Base-by-base conservation (phyloP, 2,113 vertebrate genomes). In the Scortum barcoo region DNA sequence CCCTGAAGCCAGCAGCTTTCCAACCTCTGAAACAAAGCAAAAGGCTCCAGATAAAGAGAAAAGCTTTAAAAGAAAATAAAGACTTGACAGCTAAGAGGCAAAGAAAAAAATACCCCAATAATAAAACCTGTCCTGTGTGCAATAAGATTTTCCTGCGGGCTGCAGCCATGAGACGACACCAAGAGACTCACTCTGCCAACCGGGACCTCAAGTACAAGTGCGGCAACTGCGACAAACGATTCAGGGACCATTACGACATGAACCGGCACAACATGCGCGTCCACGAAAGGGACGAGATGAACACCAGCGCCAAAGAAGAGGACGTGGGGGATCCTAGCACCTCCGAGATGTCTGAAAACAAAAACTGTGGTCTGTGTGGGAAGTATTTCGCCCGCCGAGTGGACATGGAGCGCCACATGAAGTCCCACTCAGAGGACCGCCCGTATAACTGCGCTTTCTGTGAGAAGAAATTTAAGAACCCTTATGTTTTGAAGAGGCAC, bases 221-320 rank as follows among this genome's bases (percentile, higher is more conserved):
- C 50, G 33, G 22, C 65, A 82, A 76, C 80, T 93, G 94, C 10
- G 90, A 92, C 78, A 95, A 94, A 61, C 73, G 90, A 1, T 94
- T 94, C 88, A 85, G 94, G 78, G 94, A 94, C 83, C 93, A 90
- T 22, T 94, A 94, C 0, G 93, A 94, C 89, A 92, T 94, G 94
- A 94, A 92, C 54, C 76, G 94, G 2, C 94, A 94, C 81, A 85
- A 71, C 83, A 91, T 92, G 91, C 93, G 94, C 1, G 92, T 94
- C 9, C 93, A 94, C 0, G 93, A 92, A 17, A 88, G 79, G 67
- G 94, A 91, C 4, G 90, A 81, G 20, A 0, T 74, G 30, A 5
- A 48, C 0, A 17, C 3, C 42, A 40, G 9, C 13, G 1, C 28
- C 0, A 85, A 74, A 26, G 79, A 89, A 0, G 90, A 90, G 10